phyloP scores from a whole-genome alignment of 2,797 vertebrate species.

The Ctenopoma kingsleyae region DNA sequence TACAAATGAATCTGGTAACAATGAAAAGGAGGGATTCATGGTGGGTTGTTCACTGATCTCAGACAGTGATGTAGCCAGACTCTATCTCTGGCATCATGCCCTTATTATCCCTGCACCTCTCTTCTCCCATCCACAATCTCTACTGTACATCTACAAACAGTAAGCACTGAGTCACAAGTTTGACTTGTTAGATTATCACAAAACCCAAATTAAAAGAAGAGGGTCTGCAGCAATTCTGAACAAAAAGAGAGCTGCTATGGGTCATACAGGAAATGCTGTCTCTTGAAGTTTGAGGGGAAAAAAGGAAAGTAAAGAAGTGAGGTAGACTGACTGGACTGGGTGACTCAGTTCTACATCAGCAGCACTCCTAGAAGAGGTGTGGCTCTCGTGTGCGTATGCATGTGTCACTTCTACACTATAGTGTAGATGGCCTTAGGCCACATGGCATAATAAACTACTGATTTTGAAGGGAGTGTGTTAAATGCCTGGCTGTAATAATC shows the following conservation, averaged over 20 bases:
- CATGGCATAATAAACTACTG: slow-evolving; percentile 67
- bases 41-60: slow-evolving; percentile 72
- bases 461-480: slow-evolving; percentile 69
- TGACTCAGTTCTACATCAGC: slow-evolving; percentile 78
- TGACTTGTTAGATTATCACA: slow-evolving; percentile 32
- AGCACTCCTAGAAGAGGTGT: slow-evolving; percentile 75
- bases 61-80: slow-evolving; percentile 71
- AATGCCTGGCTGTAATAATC: slow-evolving; percentile 67
- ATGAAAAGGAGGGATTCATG: slow-evolving; percentile 63
- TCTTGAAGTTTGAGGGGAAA: slow-evolving; percentile 24
- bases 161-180: slow-evolving; percentile 62
- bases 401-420: slow-evolving; percentile 52
- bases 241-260: slow-evolving; percentile 37
- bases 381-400: slow-evolving; percentile 25
- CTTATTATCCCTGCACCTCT: slow-evolving; percentile 24
- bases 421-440: slow-evolving; percentile 59
- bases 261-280: slow-evolving; percentile 33
- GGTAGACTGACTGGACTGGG: slow-evolving; percentile 48
- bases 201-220: slow-evolving; percentile 29
- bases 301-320: slow-evolving; percentile 43
- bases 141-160: slow-evolving; percentile 65
- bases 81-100: slow-evolving; percentile 67
- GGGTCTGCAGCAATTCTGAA: slow-evolving; percentile 26
- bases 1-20: slow-evolving; percentile 50
- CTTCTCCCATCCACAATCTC: slow-evolving; percentile 65